These are phyloP conservation scores for Protonemura montana DNA, from an alignment of 2,888 invertebrate genomes.

Conservation along the genomic window DNA sequence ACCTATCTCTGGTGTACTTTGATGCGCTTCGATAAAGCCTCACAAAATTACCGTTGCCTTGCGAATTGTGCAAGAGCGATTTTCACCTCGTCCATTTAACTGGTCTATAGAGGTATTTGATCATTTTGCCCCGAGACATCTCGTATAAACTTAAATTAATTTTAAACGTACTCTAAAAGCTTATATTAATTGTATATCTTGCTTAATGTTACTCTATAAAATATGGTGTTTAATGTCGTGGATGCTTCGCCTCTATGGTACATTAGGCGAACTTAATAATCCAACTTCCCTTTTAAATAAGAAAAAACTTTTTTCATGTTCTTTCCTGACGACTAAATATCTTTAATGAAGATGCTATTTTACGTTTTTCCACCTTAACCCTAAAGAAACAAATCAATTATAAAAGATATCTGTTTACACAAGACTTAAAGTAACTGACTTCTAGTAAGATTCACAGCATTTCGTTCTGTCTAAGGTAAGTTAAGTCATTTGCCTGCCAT, in stretches of 20 bases:
- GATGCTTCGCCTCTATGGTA: background rate
- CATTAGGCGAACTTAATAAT: no score
- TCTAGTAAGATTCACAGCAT: constrained; percentile 23
- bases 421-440: background rate
- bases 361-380: no score
- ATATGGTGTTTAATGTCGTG: background rate
- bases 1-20: background rate
- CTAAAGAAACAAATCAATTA: background rate
- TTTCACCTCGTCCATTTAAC: no score
- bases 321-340: no score
- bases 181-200: background rate
- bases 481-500: constrained; percentile 43
- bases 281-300: background rate
- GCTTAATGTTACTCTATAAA: background rate
- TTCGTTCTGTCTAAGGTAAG: constrained; percentile 30
- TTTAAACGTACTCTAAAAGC: background rate
- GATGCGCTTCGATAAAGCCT: background rate
- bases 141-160: background rate
- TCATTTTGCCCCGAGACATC: background rate
- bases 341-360: no score
- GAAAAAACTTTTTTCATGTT: background rate
- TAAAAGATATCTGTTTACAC: background rate
- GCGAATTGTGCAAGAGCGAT: no score
- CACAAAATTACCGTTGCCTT: background rate
- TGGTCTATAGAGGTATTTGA: background rate